Percentiles rank a stretch among this genome's conserved stretches.
Conservation (phyloP, 2,888 invertebrate genomes). For the Asteroscopus sphinx region DNA sequence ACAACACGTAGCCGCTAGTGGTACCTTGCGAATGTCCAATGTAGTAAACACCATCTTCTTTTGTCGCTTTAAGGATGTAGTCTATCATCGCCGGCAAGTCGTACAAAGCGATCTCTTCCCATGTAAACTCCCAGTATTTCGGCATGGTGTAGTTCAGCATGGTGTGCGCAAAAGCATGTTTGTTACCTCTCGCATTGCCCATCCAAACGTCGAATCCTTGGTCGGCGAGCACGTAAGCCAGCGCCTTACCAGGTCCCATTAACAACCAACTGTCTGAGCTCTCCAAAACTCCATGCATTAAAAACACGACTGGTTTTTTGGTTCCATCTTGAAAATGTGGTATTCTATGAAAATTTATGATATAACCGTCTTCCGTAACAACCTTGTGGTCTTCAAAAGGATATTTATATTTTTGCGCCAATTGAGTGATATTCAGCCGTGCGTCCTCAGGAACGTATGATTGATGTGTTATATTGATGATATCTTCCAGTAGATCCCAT, state of each 20-base stretch:
- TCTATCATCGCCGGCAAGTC: constrained; percentile 94
- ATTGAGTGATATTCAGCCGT: constrained; percentile 65
- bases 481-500: constrained; percentile 41
- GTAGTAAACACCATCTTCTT: constrained; percentile 89
- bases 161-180: constrained; percentile 73
- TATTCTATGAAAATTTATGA: constrained; percentile 75
- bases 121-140: constrained; percentile 88
- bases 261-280: constrained; percentile 71
- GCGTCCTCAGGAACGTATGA: constrained; percentile 64
- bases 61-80: constrained; percentile 85
- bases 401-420: constrained; percentile 71
- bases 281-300: constrained; percentile 95
- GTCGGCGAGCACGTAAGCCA: constrained; percentile 91
- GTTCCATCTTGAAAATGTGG: constrained; percentile 45
- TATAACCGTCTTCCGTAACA: constrained; percentile 75
- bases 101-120: constrained; percentile 93
- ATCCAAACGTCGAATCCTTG: constrained; percentile 94
- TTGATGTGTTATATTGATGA: constrained; percentile 24
- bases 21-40: constrained; percentile 93
- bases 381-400: constrained; percentile 72
- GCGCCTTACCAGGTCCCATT: constrained; percentile 90
- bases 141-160: constrained; percentile 52
- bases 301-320: constrained; percentile 86
- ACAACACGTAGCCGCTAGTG: constrained; percentile 89
- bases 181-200: constrained; percentile 95